These are phyloP conservation scores for Anniella stebbinsi DNA, from an alignment of 2,797 vertebrate genomes.

Conservation along the genomic window DNA sequence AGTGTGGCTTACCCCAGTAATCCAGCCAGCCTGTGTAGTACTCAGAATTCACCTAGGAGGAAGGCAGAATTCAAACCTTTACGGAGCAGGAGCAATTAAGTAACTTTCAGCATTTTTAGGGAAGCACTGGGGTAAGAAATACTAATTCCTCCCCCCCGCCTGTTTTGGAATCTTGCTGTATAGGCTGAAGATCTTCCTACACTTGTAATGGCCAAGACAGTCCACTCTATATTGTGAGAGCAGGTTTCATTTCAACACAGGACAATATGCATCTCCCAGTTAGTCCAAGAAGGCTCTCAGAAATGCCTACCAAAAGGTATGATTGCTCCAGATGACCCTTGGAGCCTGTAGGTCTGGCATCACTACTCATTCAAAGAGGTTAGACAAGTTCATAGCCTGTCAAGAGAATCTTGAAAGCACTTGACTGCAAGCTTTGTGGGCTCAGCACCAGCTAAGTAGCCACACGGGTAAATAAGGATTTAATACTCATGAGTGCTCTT, in stretches of 20 bases:
- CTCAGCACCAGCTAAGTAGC: not conserved
- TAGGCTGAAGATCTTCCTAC: not conserved
- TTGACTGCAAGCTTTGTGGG: not conserved
- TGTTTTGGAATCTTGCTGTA: not conserved
- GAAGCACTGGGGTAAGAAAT: not conserved
- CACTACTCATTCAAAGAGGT: not conserved
- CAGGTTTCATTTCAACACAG: not conserved
- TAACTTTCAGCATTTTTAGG: not conserved
- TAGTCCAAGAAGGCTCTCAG: not conserved
- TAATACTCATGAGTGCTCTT: not conserved
- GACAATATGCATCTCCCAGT: not conserved
- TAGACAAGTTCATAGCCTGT: not conserved
- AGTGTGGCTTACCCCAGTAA: conserved; percentile 93
- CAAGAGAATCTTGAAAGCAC: not conserved
- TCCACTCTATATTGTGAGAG: not conserved
- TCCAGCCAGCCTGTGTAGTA: conserved; percentile 99
- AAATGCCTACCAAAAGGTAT: not conserved
- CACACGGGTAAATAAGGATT: not conserved
- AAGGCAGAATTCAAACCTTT: conserved; percentile 10
- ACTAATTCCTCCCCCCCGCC: not conserved
- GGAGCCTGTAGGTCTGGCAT: not conserved
- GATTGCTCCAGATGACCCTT: not conserved
- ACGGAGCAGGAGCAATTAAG: not conserved
- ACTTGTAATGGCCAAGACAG: not conserved
- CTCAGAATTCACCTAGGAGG: conserved; percentile 93